Conservation (phyloP, 2,888 invertebrate species). For the Trachelus stipa region DNA sequence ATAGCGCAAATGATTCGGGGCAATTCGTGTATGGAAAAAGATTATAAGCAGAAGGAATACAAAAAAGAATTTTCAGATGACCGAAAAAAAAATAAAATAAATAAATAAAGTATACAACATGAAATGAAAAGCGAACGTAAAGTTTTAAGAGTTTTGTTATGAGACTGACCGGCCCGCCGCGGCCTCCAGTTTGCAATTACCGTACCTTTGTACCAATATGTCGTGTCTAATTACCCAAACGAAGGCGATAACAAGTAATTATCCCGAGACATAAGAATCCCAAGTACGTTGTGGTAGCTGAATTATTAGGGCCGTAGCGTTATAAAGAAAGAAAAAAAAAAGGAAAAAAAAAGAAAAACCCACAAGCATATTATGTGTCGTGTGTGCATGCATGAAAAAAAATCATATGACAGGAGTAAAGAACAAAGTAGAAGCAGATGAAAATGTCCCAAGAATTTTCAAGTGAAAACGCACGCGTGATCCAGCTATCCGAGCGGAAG, state of each 20-base stretch:
- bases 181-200: slow-evolving; percentile 58
- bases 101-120: slow-evolving; percentile 23
- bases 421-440: slow-evolving; percentile 8
- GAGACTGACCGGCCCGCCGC: slow-evolving; percentile 62
- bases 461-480: neutral
- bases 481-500: neutral
- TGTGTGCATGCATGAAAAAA: slow-evolving; percentile 26
- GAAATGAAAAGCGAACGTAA: slow-evolving; percentile 18
- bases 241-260: slow-evolving; percentile 13
- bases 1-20: slow-evolving; percentile 51
- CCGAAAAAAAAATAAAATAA: slow-evolving; percentile 14
- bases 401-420: slow-evolving; percentile 17
- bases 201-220: slow-evolving; percentile 49
- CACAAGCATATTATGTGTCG: slow-evolving; percentile 33
- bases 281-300: slow-evolving; percentile 35
- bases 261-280: slow-evolving; percentile 12
- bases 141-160: slow-evolving; percentile 56
- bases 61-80: slow-evolving; percentile 1
- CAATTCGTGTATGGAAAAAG: slow-evolving; percentile 44
- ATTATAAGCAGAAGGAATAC: slow-evolving; percentile 15
- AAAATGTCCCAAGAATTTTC: neutral
- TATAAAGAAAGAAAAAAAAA: slow-evolving; percentile 25
- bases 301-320: slow-evolving; percentile 25
- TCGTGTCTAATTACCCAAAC: slow-evolving; percentile 35
- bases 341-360: slow-evolving; percentile 14